Conservation (phyloP, 2,888 invertebrate genomes). For the Aphidoletes aphidimyza region DNA sequence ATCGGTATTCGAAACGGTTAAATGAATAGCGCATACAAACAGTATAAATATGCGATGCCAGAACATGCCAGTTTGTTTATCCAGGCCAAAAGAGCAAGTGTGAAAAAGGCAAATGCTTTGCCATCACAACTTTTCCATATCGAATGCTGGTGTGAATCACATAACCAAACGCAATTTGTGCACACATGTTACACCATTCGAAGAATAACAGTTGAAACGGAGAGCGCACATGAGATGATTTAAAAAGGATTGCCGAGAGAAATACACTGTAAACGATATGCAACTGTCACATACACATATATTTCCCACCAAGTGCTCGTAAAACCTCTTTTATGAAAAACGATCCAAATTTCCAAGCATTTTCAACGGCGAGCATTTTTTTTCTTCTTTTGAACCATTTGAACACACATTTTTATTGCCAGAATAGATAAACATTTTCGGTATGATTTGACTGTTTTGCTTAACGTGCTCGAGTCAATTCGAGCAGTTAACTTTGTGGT, state of each 20-base stretch:
- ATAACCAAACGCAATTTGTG: conserved; percentile 44
- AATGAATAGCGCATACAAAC: not conserved
- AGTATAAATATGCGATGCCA: not conserved
- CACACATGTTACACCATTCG: not conserved
- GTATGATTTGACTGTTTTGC: not conserved
- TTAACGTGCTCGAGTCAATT: not conserved
- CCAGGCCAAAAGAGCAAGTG: conserved; percentile 43
- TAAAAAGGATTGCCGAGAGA: conserved; percentile 41
- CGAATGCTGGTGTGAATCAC: not conserved
- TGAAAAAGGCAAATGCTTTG: not conserved
- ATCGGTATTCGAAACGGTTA: not conserved
- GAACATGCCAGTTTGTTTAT: conserved; percentile 34
- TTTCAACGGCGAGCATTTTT: not conserved
- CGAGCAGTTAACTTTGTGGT: conserved; percentile 30
- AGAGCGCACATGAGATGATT: not conserved
- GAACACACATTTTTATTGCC: conserved; percentile 7
- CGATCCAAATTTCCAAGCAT: not conserved
- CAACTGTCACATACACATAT: not conserved
- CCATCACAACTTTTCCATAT: not conserved
- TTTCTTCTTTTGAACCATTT: not conserved
- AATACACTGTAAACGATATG: not conserved
- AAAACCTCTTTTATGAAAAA: conserved; percentile 28
- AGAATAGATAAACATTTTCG: not conserved
- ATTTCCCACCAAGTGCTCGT: not conserved
- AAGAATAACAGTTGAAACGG: not conserved